Evolutionary conservation across 2,113 vertebrate genomes (phyloP), one percentile per base, ranked within the genome.

Genomic region (Alethe castanea): DNA sequence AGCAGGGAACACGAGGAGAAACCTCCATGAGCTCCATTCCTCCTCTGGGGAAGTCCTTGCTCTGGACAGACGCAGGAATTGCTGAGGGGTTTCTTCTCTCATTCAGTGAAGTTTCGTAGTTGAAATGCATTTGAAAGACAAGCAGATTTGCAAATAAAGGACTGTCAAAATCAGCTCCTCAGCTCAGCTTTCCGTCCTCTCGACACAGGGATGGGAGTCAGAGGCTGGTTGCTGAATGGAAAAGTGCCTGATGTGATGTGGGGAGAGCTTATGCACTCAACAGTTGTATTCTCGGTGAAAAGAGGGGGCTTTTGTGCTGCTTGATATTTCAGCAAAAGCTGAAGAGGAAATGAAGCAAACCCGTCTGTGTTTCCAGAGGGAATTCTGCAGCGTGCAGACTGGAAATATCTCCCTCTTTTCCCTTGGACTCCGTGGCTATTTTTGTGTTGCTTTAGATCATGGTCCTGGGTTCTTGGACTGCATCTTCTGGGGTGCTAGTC

Each of bases 301-400:
- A 88, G 26, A 85, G 88, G 72, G 33, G 79, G 11, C 56, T 90
- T 95, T 93, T 62, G 76, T 73, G 85, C 82, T 12, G 40, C 60
- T 78, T 12, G 90, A 90, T 82, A 79, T 93, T 95, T 94, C 94
- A 96, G 85, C 90, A 86, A 93, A 94, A 86, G 88, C 88, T 92
- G 71, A 78, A 77, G 82, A 95, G 95, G 94, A 97, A 97, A 94
- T 96, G 94, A 97, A 91, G 86, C 82, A 93, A 97, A 86, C 86
- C 53, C 3, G 1, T 50, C 76, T 72, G 82, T 0, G 0, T 64
- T 86, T 90, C 94, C 82, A 81, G 44, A n/a, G 93, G 93, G 95
- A 94, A 71, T 93, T 84, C 72, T 79, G 69, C 72, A 70, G 33
- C 1, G 5, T 53, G 76, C 25, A 1, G 40, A 69, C 83, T 83